Evolutionary conservation across 2,888 invertebrate genomes (phyloP).

Genomic region (Sipha maydis): DNA sequence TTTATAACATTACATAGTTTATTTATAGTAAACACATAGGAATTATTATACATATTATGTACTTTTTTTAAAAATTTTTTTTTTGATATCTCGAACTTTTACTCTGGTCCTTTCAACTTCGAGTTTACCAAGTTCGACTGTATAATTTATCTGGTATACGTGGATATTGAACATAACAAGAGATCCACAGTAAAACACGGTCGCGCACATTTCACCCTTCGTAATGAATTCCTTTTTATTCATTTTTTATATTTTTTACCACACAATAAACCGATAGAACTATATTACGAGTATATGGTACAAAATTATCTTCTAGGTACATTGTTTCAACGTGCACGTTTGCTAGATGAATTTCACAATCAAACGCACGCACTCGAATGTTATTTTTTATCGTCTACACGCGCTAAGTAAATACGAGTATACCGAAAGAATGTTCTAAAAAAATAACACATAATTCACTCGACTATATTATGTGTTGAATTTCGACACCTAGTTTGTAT

Average conservation of each 20-base stretch:
- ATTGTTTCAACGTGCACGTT: conserved; percentile 11
- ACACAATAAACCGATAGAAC: conserved; percentile 34
- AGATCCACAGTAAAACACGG: not conserved
- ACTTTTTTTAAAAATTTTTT: no score
- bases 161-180: no score
- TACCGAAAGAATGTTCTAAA: conserved; percentile 27
- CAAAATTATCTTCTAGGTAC: no score
- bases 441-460: conserved; percentile 14
- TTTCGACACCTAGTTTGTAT: not conserved
- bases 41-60: no score
- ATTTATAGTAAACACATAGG: no score
- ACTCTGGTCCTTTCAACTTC: no score
- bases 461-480: not conserved
- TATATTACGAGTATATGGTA: no score
- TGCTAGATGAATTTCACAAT: conserved; percentile 43
- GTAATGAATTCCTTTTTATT: not conserved
- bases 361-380: conserved; percentile 33
- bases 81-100: no score
- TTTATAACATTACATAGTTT: no score
- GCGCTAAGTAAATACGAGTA: conserved; percentile 24
- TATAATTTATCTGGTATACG: no score
- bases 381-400: conserved; percentile 37
- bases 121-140: no score
- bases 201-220: not conserved
- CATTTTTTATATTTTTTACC: not conserved